Evolutionary conservation across 2,888 invertebrate species (phyloP).

Genomic region (Rhogogaster chlorosoma): DNA sequence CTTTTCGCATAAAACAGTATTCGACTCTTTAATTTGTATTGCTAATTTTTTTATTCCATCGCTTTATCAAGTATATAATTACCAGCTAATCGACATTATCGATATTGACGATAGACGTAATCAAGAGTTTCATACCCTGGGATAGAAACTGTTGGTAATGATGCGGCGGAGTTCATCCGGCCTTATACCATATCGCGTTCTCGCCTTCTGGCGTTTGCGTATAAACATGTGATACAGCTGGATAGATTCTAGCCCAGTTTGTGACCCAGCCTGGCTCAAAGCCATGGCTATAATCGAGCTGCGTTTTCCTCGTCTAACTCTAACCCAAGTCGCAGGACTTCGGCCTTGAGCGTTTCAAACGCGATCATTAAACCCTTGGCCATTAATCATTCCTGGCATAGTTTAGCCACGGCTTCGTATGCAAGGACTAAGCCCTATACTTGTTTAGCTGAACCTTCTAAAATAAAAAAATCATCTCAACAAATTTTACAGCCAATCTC

Average conservation of each 20-base stretch:
- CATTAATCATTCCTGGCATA: slow-evolving; percentile 40
- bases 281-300: neutral
- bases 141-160: neutral
- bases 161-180: neutral
- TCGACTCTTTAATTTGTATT: neutral
- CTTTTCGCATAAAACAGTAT: neutral
- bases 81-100: neutral
- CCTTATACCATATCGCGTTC: neutral
- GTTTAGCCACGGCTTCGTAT: slow-evolving; percentile 1
- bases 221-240: neutral
- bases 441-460: neutral
- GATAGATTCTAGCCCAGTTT: neutral
- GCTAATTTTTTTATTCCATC: neutral
- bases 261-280: neutral
- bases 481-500: neutral
- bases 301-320: slow-evolving; percentile 19
- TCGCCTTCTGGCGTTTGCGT: neutral
- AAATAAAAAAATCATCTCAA: neutral
- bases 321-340: neutral
- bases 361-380: slow-evolving; percentile 12
- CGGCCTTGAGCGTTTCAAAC: neutral
- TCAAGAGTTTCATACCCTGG: neutral
- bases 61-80: neutral
- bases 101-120: neutral
- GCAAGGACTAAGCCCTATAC: neutral